Evolutionary conservation across 2,797 vertebrate species (phyloP).

Genomic region (Furcifer pardalis): DNA sequence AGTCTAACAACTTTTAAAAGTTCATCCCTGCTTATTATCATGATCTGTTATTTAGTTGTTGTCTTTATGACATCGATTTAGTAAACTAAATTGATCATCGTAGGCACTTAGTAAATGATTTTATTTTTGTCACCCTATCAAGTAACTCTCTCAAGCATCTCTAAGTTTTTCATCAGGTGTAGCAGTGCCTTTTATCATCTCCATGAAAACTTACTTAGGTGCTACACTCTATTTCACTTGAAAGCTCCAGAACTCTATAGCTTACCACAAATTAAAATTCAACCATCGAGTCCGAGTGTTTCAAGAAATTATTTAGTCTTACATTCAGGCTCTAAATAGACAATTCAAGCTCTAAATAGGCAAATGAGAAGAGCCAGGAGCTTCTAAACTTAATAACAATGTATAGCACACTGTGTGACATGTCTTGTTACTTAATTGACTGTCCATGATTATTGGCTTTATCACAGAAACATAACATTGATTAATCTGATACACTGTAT

Average conservation of each 20-base stretch:
- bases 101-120: neutral
- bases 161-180: neutral
- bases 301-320: conserved; percentile 16
- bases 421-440: conserved; percentile 57
- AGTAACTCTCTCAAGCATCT: neutral
- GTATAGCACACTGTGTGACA: conserved; percentile 51
- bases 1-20: too few species aligned
- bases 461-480: conserved; percentile 60
- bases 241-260: conserved; percentile 3
- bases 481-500: conserved; percentile 59
- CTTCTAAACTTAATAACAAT: conserved; percentile 55
- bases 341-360: neutral
- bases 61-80: too few species aligned
- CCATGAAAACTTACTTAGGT: conserved; percentile 6
- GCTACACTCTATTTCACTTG: neutral
- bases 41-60: too few species aligned
- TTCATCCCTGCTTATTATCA: too few species aligned
- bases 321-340: neutral
- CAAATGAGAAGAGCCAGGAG: conserved; percentile 14
- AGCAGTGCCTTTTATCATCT: conserved; percentile 5
- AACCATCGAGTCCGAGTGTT: conserved; percentile 9
- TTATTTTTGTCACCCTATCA: neutral
- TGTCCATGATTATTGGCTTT: conserved; percentile 53
- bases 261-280: conserved; percentile 28
- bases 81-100: neutral